phyloP scores from a whole-genome alignment of 2,113 vertebrate species.

The Coracopsis vasa region DNA sequence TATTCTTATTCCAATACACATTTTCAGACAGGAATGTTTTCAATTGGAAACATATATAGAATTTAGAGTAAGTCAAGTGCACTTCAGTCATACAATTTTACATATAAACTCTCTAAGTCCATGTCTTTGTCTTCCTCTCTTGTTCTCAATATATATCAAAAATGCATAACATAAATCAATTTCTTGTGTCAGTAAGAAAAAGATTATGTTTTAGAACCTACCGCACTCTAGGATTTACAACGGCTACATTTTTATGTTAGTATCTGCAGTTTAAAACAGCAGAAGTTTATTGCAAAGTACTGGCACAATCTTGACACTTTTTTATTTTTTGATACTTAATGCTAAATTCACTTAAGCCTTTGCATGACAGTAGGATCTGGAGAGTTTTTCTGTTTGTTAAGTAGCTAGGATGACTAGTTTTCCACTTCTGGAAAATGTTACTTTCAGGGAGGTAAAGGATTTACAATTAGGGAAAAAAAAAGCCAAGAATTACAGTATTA shows the following conservation, averaged over 20 bases:
- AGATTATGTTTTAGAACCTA: fast-evolving
- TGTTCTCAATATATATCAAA: neutral
- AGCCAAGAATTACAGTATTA: neutral
- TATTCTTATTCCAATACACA: neutral
- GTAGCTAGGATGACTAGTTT: neutral
- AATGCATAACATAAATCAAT: neutral
- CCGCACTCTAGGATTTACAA: neutral
- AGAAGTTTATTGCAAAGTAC: neutral
- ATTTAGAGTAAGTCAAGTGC: neutral
- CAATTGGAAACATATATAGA: neutral
- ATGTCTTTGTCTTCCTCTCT: neutral
- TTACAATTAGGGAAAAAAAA: neutral
- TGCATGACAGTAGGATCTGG: conserved; percentile 21
- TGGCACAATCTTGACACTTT: neutral
- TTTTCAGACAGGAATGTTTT: neutral
- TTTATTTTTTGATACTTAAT: neutral
- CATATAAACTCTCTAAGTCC: neutral
- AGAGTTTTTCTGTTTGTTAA: conserved; percentile 10
- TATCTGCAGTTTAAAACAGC: neutral
- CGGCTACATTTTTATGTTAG: neutral
- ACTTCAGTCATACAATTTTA: neutral
- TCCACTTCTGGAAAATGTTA: conserved; percentile 47
- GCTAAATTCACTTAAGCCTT: neutral
- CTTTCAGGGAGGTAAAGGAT: conserved; percentile 17
- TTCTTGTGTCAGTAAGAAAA: neutral